These are phyloP conservation scores for Drosophila guanche DNA, from an alignment of 1,140 invertebrate genomes.

Conservation along the genomic window DNA sequence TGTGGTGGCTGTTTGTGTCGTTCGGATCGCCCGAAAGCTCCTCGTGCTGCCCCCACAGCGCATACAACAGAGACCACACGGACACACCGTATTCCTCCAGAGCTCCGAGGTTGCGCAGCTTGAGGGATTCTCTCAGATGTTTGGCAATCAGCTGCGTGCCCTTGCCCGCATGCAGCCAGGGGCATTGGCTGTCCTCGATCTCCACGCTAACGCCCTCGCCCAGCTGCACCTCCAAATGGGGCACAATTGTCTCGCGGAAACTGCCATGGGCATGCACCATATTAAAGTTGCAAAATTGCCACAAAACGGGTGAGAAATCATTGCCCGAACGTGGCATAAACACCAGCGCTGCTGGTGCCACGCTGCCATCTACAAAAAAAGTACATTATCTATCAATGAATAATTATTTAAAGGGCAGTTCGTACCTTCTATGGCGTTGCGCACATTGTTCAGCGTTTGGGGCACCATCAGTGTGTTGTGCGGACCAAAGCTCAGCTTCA, in stretches of 20 bases:
- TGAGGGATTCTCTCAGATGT: slow-evolving; percentile 84
- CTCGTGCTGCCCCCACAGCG: slow-evolving; percentile 91
- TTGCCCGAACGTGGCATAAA: slow-evolving; percentile 51
- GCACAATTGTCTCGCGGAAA: slow-evolving; percentile 77
- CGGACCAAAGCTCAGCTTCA: slow-evolving; percentile 90
- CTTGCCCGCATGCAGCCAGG: slow-evolving; percentile 78
- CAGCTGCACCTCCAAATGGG: slow-evolving; percentile 84
- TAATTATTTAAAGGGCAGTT: neutral
- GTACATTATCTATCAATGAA: neutral
- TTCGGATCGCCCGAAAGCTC: slow-evolving; percentile 69
- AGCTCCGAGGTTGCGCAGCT: slow-evolving; percentile 69
- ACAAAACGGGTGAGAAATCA: slow-evolving; percentile 59
- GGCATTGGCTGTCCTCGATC: slow-evolving; percentile 84
- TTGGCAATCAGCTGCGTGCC: slow-evolving; percentile 83
- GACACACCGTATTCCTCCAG: slow-evolving; percentile 84
- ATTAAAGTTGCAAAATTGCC: slow-evolving; percentile 71
- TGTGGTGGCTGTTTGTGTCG: slow-evolving; percentile 64
- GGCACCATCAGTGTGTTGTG: slow-evolving; percentile 86
- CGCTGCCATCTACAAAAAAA: slow-evolving; percentile 1
- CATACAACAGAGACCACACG: slow-evolving; percentile 92
- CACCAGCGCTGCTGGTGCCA: slow-evolving; percentile 25
- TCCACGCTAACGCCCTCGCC: slow-evolving; percentile 84
- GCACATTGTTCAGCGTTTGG: slow-evolving; percentile 61
- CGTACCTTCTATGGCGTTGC: slow-evolving; percentile 49
- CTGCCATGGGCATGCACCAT: slow-evolving; percentile 43